These are phyloP conservation scores for Amazona guildingii DNA, from an alignment of 2,113 vertebrate genomes.

Conservation along the genomic window DNA sequence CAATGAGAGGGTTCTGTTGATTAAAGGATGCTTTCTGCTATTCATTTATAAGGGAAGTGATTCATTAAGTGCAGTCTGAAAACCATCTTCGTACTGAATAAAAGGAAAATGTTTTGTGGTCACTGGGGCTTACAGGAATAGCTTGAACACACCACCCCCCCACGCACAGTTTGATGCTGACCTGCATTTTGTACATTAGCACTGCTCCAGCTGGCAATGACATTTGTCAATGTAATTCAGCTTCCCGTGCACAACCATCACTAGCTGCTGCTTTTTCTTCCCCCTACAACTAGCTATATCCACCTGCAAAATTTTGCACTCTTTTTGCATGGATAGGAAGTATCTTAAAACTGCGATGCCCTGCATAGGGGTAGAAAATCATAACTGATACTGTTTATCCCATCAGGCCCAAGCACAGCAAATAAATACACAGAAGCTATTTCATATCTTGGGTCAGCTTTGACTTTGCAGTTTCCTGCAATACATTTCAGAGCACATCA, in stretches of 20 bases:
- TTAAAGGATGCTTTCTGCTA: not conserved
- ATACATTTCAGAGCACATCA: not conserved
- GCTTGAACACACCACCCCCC: not conserved
- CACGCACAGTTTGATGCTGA: not conserved
- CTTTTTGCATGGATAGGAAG: not conserved
- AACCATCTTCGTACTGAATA: not conserved
- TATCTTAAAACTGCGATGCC: not conserved
- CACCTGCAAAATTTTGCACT: not conserved
- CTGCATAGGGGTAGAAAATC: not conserved
- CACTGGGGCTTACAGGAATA: not conserved
- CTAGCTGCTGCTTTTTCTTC: not conserved
- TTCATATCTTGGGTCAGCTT: not conserved
- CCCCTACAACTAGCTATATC: not conserved
- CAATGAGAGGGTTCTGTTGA: not conserved
- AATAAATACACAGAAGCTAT: not conserved
- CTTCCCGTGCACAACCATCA: not conserved
- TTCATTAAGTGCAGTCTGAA: not conserved
- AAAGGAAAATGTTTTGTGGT: not conserved
- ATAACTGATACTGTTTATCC: not conserved
- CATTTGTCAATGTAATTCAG: not conserved
- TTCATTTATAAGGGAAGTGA: not conserved
- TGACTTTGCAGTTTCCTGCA: not conserved
- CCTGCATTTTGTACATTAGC: not conserved
- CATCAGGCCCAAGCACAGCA: constrained; percentile 10
- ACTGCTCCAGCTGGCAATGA: not conserved